Evolutionary conservation across 2,888 invertebrate genomes (phyloP), one percentile per base, ranked within the genome.

Genomic region (Tipula confusa): DNA sequence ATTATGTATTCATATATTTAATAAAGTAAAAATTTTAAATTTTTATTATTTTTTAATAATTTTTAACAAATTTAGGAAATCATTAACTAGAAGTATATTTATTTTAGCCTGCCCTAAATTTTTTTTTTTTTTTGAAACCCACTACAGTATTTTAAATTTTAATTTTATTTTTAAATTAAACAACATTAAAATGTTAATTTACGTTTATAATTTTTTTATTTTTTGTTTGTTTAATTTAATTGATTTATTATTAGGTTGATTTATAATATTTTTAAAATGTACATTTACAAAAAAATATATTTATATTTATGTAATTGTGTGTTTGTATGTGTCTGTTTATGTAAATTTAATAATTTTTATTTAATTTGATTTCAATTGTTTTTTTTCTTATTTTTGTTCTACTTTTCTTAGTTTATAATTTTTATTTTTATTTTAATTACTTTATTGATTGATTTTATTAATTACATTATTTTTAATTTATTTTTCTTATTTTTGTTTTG

Each of bases 201-300:
- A 64, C 18, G 18, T 64, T 64, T 9, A 64, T 64, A 64, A 24
- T 64, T 64, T 13, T 24, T 64, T 64, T 64, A 9, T 64, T 1
- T 24, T 43, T 15, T 15, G n/a, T 15, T 6, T 43, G 15, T 43
- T 64, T 64, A 64, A 64, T 18, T 64, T 24, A 64, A 64, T 64
- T 64, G 64, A 64, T 64, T 64, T 24, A 64, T 64, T 64, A 24
- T 43, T n/a, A n/a, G n/a, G n/a, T n/a, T 43, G 6, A 64, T 64
- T 64, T 24, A 64, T 24, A 2, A 64, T 64, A 64, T 9, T 24
- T 24, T 64, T 64, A 24, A 24, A 64, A 64, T 64, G 18, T 64
- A 64, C 64, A 64, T 64, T 64, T 64, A 64, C 64, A 64, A 64
- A 64, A 64, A 64, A 64, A 64, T 64, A 64, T 64, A 64, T 18